Conservation (phyloP, 2,797 vertebrate genomes). For the Anableps anableps region DNA sequence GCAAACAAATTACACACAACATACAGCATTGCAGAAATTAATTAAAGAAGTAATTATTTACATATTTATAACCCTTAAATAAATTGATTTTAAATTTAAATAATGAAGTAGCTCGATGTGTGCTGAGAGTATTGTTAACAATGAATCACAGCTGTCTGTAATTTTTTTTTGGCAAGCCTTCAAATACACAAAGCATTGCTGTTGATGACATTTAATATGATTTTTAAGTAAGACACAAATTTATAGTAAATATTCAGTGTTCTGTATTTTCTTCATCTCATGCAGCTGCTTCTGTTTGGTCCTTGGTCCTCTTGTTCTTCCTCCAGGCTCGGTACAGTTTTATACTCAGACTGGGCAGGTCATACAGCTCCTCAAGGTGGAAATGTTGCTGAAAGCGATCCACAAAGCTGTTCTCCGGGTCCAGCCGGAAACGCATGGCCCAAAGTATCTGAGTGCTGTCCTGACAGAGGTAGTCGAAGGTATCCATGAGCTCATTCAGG, state of each 20-base stretch:
- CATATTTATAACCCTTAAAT: neutral
- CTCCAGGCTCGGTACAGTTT: conserved; percentile 90
- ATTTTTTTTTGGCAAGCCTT: neutral
- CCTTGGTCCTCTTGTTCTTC: conserved; percentile 40
- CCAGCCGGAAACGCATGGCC: conserved; percentile 94
- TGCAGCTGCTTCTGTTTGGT: conserved; percentile 39
- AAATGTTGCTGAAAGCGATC: conserved; percentile 86
- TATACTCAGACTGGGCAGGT: conserved; percentile 91
- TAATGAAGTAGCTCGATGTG: neutral
- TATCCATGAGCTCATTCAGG: conserved; percentile 89
- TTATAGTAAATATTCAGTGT: neutral
- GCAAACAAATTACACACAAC: neutral
- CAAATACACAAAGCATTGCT: neutral
- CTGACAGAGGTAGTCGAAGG: conserved; percentile 91
- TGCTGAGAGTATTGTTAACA: neutral
- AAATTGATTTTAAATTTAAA: neutral
- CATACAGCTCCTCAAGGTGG: conserved; percentile 86
- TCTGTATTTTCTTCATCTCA: conserved; percentile 21
- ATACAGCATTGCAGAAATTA: neutral
- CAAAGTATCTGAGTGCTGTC: conserved; percentile 91
- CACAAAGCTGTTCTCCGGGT: conserved; percentile 91
- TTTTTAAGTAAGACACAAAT: neutral
- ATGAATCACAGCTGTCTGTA: neutral
- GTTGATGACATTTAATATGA: neutral
- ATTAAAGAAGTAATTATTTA: neutral